These are phyloP conservation scores for Leptoclinus maculatus DNA, from an alignment of 2,797 vertebrate species.

Conservation along the genomic window DNA sequence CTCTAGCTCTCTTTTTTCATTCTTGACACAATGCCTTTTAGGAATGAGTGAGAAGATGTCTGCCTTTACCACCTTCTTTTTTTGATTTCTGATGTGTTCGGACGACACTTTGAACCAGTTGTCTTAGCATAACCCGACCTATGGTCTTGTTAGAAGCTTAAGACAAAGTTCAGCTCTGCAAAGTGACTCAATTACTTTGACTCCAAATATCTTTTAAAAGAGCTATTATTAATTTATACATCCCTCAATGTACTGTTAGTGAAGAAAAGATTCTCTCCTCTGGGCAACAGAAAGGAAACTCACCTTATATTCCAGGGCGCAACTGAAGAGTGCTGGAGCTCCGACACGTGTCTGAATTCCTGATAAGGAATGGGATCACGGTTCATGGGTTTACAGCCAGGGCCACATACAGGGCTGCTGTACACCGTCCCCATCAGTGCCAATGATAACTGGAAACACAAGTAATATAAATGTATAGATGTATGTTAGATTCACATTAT, in stretches of 20 bases:
- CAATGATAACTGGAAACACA: constrained; percentile 13
- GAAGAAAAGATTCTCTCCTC: background rate
- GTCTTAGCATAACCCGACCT: background rate
- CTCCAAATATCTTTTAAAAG: background rate
- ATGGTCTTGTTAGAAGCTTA: background rate
- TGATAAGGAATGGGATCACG: rapidly evolving
- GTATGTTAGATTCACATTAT: background rate
- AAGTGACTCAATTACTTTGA: background rate
- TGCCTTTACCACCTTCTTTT: background rate
- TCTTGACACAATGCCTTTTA: background rate
- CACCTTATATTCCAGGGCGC: constrained; percentile 21
- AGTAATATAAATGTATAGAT: background rate
- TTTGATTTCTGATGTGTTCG: background rate
- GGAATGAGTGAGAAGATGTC: background rate
- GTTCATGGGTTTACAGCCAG: rapidly evolving
- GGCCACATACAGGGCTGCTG: rapidly evolving
- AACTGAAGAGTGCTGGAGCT: rapidly evolving
- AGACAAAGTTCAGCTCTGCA: background rate
- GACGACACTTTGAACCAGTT: background rate
- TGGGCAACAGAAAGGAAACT: constrained; percentile 5
- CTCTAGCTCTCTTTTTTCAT: background rate
- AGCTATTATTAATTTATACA: background rate
- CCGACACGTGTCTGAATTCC: background rate
- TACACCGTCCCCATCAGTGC: background rate
- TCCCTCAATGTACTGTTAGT: background rate